These are phyloP conservation scores for Gadus chalcogrammus DNA, from an alignment of 2,113 vertebrate species.

Conservation along the genomic window DNA sequence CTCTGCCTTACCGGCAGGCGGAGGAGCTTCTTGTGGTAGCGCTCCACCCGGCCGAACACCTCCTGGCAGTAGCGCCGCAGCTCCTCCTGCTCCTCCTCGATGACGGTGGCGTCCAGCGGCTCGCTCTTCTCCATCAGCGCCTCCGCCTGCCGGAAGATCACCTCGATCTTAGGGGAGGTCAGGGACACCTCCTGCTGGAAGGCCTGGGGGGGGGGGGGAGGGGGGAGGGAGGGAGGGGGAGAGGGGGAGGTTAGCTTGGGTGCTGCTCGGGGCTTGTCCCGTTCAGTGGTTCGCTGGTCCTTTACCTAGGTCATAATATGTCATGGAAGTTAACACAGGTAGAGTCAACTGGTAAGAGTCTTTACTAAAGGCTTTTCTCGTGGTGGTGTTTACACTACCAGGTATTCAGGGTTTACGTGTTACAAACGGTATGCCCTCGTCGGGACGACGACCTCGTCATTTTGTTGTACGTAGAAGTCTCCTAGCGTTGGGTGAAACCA, in stretches of 20 bases:
- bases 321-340: no score
- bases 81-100: conserved; percentile 94
- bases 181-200: conserved; percentile 96
- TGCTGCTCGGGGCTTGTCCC: no score
- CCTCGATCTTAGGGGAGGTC: conserved; percentile 87
- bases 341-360: no score
- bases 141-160: conserved; percentile 87
- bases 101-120: conserved; percentile 90
- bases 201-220: conserved; percentile 64
- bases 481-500: background rate
- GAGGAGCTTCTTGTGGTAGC: conserved; percentile 94
- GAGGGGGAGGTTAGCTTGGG: no score
- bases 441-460: no score
- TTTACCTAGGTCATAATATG: no score
- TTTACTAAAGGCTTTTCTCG: no score
- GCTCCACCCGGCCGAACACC: conserved; percentile 92
- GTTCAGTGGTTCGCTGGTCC: no score
- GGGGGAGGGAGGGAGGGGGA: no score
- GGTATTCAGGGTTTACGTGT: no score
- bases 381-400: no score
- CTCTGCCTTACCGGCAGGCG: conserved; percentile 80
- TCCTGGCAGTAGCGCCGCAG: conserved; percentile 91
- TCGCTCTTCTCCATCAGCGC: conserved; percentile 92
- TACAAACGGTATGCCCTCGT: no score
- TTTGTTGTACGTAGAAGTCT: background rate